These are phyloP conservation scores for Garrulus glandarius DNA, from an alignment of 2,797 vertebrate species.

Conservation along the genomic window DNA sequence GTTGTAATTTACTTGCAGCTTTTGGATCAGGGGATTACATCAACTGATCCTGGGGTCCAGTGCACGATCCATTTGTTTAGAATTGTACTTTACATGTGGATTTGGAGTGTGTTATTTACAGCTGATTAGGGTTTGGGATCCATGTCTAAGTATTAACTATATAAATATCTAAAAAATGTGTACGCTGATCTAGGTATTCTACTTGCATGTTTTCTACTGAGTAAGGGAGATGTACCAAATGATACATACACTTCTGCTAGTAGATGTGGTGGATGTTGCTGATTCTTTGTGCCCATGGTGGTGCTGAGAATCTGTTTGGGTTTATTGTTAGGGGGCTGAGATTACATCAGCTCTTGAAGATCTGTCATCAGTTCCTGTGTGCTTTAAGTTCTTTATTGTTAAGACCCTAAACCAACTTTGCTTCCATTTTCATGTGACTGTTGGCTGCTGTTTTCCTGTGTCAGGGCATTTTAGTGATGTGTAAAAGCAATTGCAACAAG, in stretches of 20 bases:
- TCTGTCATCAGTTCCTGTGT: neutral
- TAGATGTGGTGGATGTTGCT: neutral
- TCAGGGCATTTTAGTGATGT: neutral
- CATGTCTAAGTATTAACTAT: neutral
- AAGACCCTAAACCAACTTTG: neutral
- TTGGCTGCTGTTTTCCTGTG: neutral
- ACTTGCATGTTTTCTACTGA: neutral
- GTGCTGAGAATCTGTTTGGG: neutral
- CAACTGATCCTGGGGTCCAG: neutral
- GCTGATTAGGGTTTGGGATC: neutral
- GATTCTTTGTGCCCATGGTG: neutral
- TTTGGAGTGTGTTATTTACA: neutral
- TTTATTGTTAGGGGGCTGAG: neutral
- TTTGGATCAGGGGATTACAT: neutral
- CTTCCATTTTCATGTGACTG: neutral
- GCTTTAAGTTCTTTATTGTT: neutral
- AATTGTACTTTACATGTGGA: neutral
- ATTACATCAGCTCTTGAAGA: accelerated
- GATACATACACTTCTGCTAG: neutral
- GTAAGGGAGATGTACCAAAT: neutral
- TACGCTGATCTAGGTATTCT: neutral
- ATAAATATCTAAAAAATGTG: neutral
- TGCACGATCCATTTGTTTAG: neutral
- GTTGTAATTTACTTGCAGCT: neutral
- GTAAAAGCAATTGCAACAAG: neutral